These are phyloP conservation scores for Stictonetta naevosa DNA, from an alignment of 2,113 vertebrate species.

Conservation along the genomic window DNA sequence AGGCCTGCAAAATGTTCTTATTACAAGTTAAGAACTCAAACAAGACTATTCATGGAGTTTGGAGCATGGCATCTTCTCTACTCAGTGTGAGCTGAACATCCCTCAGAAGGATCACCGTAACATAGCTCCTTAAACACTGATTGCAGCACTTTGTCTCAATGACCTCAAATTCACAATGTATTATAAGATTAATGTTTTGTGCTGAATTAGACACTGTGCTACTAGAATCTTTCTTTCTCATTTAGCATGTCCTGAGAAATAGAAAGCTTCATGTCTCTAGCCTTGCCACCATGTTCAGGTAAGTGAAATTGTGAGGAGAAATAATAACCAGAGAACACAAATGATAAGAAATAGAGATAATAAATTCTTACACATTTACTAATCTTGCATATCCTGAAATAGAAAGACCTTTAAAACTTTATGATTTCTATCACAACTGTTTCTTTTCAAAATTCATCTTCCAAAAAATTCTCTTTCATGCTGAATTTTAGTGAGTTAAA, in stretches of 20 bases:
- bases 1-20: background rate
- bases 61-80: background rate
- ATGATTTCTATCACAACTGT: background rate
- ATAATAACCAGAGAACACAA: background rate
- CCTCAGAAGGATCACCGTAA: background rate
- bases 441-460: constrained; percentile 26
- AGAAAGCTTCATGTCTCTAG: background rate
- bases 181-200: background rate
- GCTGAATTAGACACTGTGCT: background rate
- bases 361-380: background rate
- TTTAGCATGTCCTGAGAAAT: background rate
- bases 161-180: background rate
- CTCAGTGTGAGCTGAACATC: background rate
- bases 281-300: background rate
- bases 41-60: background rate
- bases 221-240: background rate
- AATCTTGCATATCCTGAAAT: background rate
- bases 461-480: constrained; percentile 15
- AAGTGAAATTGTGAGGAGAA: background rate
- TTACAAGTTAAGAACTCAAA: background rate
- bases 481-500: background rate
- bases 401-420: constrained; percentile 26
- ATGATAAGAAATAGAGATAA: background rate
- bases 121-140: background rate
- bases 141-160: background rate